phyloP scores from a whole-genome alignment of 2,888 invertebrate species.

The Tuta absoluta region DNA sequence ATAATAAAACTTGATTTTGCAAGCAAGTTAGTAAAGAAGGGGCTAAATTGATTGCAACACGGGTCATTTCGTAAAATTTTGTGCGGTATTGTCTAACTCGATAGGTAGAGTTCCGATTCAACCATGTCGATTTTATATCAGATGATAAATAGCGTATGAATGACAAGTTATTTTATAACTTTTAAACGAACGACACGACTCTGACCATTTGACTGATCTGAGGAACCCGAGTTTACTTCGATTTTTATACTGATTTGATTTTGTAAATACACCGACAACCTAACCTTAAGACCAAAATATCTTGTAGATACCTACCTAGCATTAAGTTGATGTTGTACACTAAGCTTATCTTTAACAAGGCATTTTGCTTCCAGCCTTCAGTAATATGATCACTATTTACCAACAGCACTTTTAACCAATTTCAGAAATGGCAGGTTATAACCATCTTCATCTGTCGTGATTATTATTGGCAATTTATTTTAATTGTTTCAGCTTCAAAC shows the following conservation, averaged over 20 bases:
- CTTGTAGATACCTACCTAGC: slow-evolving; percentile 21
- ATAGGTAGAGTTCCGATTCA: no score
- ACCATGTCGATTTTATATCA: no score
- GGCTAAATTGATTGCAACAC: no score
- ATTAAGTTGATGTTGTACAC: slow-evolving; percentile 23
- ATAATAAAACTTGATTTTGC: no score
- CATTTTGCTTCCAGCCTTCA: slow-evolving; percentile 19
- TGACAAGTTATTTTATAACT: no score
- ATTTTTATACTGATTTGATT: background rate
- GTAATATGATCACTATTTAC: slow-evolving; percentile 8
- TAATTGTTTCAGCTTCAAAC: slow-evolving; percentile 77
- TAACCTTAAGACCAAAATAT: slow-evolving; percentile 2
- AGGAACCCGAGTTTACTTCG: no score
- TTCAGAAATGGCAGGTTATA: background rate
- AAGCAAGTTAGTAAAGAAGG: no score
- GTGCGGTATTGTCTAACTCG: no score
- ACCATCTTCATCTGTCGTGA: slow-evolving; percentile 21
- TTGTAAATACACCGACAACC: slow-evolving; percentile 23
- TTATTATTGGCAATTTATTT: slow-evolving; percentile 59
- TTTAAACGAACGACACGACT: no score
- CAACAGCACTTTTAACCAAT: background rate
- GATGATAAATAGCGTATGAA: no score
- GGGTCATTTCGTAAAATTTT: no score
- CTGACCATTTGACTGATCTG: background rate
- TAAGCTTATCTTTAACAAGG: slow-evolving; percentile 18